A percentile compares a stretch with the other conserved stretches of the same genome.
These are phyloP conservation scores for Uropsilus gracilis DNA, from an alignment of 2,113 vertebrate genomes.

Conservation along the genomic window DNA sequence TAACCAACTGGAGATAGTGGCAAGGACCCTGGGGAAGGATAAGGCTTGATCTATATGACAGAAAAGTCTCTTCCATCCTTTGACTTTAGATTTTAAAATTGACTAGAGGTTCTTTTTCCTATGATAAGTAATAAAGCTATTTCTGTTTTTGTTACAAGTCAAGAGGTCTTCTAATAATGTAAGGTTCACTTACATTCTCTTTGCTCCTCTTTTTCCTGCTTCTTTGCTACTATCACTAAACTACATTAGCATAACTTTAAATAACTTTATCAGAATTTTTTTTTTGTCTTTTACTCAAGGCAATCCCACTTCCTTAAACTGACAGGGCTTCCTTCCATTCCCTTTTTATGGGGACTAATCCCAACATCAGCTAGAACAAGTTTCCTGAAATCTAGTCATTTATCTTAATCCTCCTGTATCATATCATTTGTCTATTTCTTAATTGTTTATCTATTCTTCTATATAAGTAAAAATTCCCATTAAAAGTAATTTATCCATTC, in stretches of 20 bases:
- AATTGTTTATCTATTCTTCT: not conserved
- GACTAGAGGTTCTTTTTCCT: slow-evolving; percentile 13
- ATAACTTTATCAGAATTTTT: not conserved
- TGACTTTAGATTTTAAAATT: not conserved
- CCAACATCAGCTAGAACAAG: not conserved
- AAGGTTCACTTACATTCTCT: not conserved
- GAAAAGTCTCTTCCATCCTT: not conserved
- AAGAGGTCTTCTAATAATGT: slow-evolving; percentile 4
- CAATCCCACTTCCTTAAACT: slow-evolving; percentile 4
- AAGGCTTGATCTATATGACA: not conserved
- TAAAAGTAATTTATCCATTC: no score
- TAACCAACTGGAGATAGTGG: not conserved
- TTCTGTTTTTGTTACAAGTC: slow-evolving; percentile 11
- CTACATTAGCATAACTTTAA: not conserved
- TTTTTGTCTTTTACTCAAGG: not conserved
- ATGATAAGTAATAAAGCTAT: not conserved
- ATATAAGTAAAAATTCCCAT: not conserved
- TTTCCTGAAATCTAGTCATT: not conserved
- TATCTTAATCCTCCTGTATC: not conserved
- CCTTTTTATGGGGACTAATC: not conserved
- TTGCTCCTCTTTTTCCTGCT: no score
- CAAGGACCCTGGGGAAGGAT: not conserved
- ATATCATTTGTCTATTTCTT: not conserved
- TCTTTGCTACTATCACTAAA: not conserved
- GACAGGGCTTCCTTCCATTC: not conserved